Percentiles rank a stretch among this genome's conserved stretches.
These are phyloP conservation scores for Nasonia vitripennis DNA, from an alignment of 1,140 invertebrate species.

Conservation along the genomic window DNA sequence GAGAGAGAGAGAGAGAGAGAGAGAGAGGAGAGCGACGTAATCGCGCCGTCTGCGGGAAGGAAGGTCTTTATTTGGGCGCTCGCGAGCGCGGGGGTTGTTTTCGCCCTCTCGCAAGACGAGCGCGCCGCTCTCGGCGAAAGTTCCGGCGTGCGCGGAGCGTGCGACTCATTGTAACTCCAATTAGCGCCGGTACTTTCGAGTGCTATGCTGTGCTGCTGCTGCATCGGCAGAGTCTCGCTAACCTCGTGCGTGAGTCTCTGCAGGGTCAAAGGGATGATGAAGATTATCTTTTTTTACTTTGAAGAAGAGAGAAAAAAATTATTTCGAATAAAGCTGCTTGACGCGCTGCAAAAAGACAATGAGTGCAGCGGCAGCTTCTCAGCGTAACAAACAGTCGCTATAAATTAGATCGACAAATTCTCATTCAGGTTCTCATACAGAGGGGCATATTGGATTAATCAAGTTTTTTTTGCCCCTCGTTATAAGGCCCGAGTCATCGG, in stretches of 20 bases:
- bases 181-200: conserved; percentile 60
- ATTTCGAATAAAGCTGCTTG: not conserved
- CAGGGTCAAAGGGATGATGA: conserved; percentile 58
- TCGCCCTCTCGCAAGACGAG: conserved; percentile 28
- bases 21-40: conserved; percentile 4
- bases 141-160: conserved; percentile 34
- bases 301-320: conserved; percentile 18
- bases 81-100: conserved; percentile 17
- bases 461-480: conserved; percentile 23
- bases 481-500: conserved; percentile 30
- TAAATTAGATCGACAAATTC: conserved; percentile 47
- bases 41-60: conserved; percentile 25
- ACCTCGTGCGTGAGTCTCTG: conserved; percentile 46
- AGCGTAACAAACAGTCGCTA: conserved; percentile 30
- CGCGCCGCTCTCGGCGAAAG: conserved; percentile 12
- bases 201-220: conserved; percentile 32
- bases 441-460: conserved; percentile 47
- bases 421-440: not conserved
- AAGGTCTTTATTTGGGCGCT: conserved; percentile 46
- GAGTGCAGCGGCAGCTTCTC: not conserved
- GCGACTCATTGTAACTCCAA: conserved; percentile 62
- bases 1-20: not conserved
- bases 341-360: not conserved
- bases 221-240: conserved; percentile 48
- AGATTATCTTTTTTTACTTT: conserved; percentile 52